phyloP scores from a whole-genome alignment of 2,113 vertebrate species.

The Mus spicilegus region DNA sequence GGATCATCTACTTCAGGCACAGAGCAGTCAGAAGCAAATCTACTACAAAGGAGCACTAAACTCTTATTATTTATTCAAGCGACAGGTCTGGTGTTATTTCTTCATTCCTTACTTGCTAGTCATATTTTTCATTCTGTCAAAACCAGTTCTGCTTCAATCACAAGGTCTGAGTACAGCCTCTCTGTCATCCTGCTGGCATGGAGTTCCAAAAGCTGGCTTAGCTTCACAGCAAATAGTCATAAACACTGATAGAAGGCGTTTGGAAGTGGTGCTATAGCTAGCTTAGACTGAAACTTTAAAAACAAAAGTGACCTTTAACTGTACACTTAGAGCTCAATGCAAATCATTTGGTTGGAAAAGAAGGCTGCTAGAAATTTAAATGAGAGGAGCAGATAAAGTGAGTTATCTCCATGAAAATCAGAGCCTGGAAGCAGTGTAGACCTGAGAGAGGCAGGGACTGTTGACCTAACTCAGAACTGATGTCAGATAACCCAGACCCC shows the following conservation, averaged over 20 bases:
- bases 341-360: conserved; percentile 20
- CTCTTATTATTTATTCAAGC: conserved; percentile 20
- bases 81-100: neutral
- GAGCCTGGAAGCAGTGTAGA: neutral
- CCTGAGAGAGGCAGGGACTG: neutral
- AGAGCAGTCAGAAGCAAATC: neutral
- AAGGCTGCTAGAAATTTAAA: conserved; percentile 45
- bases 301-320: conserved; percentile 51
- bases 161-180: neutral
- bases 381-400: conserved; percentile 1
- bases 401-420: conserved; percentile 17
- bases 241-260: neutral
- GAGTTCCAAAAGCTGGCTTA: conserved; percentile 51
- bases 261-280: neutral
- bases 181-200: neutral
- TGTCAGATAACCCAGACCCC: neutral
- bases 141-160: neutral
- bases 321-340: neutral
- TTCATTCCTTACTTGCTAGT: neutral
- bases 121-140: conserved; percentile 55
- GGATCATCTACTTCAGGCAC: neutral
- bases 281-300: conserved; percentile 21
- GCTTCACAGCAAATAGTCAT: neutral
- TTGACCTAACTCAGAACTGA: neutral
- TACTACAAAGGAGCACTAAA: neutral